phyloP scores from a whole-genome alignment of 2,113 vertebrate species.

The Corvus cornix region DNA sequence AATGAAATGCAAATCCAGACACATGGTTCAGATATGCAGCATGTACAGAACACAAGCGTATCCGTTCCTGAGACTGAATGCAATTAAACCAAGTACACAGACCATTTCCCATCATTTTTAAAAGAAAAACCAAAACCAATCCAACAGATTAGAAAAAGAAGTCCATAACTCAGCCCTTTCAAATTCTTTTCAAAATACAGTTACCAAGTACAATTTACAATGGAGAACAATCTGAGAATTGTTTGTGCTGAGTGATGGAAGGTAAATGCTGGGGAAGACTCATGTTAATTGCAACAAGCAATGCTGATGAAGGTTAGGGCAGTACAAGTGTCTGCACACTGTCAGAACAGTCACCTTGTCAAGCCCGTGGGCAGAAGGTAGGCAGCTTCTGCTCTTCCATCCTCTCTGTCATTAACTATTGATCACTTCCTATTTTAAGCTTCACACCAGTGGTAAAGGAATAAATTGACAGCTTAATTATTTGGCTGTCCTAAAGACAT shows the following conservation, averaged over 20 bases:
- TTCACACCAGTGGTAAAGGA: background rate
- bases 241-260: background rate
- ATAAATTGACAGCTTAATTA: slow-evolving; percentile 40
- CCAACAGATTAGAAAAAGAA: background rate
- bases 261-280: background rate
- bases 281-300: slow-evolving; percentile 35
- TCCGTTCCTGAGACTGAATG: background rate
- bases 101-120: background rate
- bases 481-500: background rate
- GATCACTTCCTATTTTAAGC: slow-evolving; percentile 40
- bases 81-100: background rate
- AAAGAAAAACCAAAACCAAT: background rate
- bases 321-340: background rate
- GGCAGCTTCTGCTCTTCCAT: background rate
- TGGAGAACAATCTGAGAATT: background rate
- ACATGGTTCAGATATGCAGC: background rate
- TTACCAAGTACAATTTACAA: background rate
- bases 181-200: background rate
- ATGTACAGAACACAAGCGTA: background rate
- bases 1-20: background rate
- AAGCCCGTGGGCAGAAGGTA: background rate
- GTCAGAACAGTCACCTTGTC: slow-evolving; percentile 24
- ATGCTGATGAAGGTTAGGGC: background rate
- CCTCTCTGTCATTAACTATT: background rate
- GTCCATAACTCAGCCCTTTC: background rate